Percentiles rank a stretch among this genome's conserved stretches.
These are phyloP conservation scores for Drosophila anomelani DNA, from an alignment of 2,888 invertebrate genomes.

Conservation along the genomic window DNA sequence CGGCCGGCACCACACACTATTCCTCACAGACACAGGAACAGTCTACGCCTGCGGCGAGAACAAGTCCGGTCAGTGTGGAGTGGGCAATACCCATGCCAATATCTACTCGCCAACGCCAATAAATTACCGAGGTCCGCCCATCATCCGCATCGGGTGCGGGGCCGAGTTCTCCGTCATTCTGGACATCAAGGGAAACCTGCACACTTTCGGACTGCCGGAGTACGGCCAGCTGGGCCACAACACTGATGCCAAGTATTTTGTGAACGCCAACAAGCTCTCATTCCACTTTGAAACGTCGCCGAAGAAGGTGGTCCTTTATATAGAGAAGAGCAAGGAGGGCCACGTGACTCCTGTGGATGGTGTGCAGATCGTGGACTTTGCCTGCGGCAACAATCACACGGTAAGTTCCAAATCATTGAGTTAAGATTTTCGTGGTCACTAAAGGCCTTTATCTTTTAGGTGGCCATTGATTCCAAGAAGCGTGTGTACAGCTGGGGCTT, in stretches of 20 bases:
- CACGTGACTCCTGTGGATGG: constrained; percentile 93
- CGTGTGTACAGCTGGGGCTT: constrained; percentile 98
- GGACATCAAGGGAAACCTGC: constrained; percentile 94
- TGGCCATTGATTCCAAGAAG: constrained; percentile 94
- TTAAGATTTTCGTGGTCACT: not conserved
- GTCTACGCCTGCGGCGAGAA: constrained; percentile 97
- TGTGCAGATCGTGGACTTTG: constrained; percentile 94
- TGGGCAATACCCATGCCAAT: constrained; percentile 88
- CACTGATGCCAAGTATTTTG: constrained; percentile 97
- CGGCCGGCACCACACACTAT: constrained; percentile 94
- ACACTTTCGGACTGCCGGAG: constrained; percentile 96
- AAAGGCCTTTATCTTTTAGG: constrained; percentile 84
- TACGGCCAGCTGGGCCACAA: constrained; percentile 97
- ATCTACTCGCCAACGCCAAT: constrained; percentile 87
- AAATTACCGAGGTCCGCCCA: constrained; percentile 92
- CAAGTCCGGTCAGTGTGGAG: constrained; percentile 95
- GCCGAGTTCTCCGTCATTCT: constrained; percentile 96
- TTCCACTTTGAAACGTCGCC: constrained; percentile 94
- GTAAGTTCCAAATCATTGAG: constrained; percentile 85
- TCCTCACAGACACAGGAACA: constrained; percentile 91
- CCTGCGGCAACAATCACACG: constrained; percentile 96
- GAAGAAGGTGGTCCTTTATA: constrained; percentile 92
- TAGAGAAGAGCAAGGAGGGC: constrained; percentile 94
- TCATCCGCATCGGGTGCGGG: constrained; percentile 95
- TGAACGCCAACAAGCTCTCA: constrained; percentile 94